These are phyloP conservation scores for Ptilodon capucinus DNA, from an alignment of 2,888 invertebrate species.

Conservation along the genomic window DNA sequence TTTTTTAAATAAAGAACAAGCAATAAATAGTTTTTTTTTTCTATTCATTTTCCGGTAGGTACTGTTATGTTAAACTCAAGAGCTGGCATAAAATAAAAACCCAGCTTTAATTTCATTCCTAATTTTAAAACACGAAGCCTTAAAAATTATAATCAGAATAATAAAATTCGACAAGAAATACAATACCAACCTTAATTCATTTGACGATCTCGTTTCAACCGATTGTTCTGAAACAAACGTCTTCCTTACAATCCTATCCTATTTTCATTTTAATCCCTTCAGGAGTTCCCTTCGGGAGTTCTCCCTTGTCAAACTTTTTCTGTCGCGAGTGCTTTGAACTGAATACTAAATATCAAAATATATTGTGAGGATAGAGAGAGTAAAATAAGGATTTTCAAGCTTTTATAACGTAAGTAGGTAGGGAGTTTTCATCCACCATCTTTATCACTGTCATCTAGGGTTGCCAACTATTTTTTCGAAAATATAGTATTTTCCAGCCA, in stretches of 20 bases:
- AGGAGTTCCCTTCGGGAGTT: conserved; percentile 12
- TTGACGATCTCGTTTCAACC: conserved; percentile 20
- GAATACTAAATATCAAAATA: conserved; percentile 20
- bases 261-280: conserved; percentile 32
- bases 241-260: conserved; percentile 16
- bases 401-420: too few species aligned
- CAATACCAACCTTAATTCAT: conserved; percentile 10
- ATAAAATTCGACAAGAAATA: conserved; percentile 14
- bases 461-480: too few species aligned
- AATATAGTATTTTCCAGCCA: too few species aligned
- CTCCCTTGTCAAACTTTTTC: conserved; percentile 14
- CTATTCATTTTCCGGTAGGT: too few species aligned
- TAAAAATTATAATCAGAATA: not conserved
- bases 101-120: too few species aligned
- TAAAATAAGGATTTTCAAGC: too few species aligned
- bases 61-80: too few species aligned
- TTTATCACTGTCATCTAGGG: too few species aligned
- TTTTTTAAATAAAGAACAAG: too few species aligned
- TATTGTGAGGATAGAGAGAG: not conserved
- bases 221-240: conserved; percentile 32
- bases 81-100: too few species aligned
- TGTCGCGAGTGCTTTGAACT: conserved; percentile 14
- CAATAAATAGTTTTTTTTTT: too few species aligned
- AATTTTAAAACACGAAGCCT: not conserved
- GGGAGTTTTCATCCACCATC: too few species aligned